phyloP scores from a whole-genome alignment of 1,140 invertebrate species.

The Sogatella furcifera region DNA sequence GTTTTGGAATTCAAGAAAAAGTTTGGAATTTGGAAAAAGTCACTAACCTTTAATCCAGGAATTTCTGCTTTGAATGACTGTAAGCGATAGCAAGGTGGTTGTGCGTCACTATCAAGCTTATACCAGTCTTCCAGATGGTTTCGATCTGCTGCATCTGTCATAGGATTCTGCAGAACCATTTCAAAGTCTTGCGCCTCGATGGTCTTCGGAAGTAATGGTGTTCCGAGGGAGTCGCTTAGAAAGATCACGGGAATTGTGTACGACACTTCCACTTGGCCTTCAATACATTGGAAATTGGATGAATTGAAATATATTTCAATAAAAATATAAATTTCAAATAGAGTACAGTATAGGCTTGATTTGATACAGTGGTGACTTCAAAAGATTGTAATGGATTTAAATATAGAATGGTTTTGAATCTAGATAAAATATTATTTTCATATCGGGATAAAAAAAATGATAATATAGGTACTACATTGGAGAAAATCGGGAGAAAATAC shows the following conservation, averaged over 20 bases:
- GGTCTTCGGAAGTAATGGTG: slow-evolving; percentile 60
- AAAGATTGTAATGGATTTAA: not conserved
- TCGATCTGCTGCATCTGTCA: slow-evolving; percentile 43
- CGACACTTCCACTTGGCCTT: slow-evolving; percentile 55
- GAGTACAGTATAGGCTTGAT: too few species aligned
- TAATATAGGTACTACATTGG: too few species aligned
- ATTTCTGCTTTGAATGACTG: slow-evolving; percentile 44
- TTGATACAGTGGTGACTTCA: too few species aligned
- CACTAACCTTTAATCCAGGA: slow-evolving; percentile 35
- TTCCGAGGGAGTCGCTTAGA: slow-evolving; percentile 59
- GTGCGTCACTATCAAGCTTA: slow-evolving; percentile 44
- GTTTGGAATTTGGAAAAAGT: too few species aligned
- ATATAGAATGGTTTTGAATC: not conserved
- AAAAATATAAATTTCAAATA: too few species aligned
- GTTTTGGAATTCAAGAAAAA: too few species aligned
- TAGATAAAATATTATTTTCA: too few species aligned
- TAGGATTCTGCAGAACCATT: slow-evolving; percentile 38
- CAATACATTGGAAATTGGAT: too few species aligned
- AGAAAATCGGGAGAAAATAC: too few species aligned
- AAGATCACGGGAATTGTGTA: slow-evolving; percentile 64
- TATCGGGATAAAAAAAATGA: too few species aligned
- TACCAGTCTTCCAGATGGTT: slow-evolving; percentile 60
- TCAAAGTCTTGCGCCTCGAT: slow-evolving; percentile 67
- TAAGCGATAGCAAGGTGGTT: slow-evolving; percentile 67
- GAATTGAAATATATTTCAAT: too few species aligned